Evolutionary conservation across 2,888 invertebrate genomes (phyloP).

Genomic region (Tanypteryx hageni): DNA sequence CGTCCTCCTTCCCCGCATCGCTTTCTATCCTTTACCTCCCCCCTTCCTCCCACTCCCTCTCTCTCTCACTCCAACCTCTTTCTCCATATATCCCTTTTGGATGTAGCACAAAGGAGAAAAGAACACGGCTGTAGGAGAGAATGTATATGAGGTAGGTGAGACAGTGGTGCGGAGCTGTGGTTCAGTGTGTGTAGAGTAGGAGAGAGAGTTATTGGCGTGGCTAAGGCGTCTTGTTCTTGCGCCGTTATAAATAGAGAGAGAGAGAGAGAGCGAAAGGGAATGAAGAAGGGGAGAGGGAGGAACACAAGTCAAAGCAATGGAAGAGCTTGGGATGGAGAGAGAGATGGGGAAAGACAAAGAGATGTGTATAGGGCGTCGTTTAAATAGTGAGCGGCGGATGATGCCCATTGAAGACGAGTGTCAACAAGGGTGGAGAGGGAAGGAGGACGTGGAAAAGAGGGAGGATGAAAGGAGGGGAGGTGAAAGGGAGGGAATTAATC

Average conservation of each 20-base stretch:
- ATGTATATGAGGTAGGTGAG: constrained; percentile 42
- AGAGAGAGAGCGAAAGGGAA: background rate
- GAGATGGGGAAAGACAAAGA: background rate
- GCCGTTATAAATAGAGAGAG: constrained; percentile 44
- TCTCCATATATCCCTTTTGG: constrained; percentile 21
- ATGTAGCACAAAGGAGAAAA: constrained; percentile 28
- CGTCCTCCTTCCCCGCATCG: background rate
- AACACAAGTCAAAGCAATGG: constrained; percentile 41
- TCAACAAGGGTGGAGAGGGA: constrained; percentile 22
- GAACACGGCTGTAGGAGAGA: constrained; percentile 46
- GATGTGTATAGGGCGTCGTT: constrained; percentile 21
- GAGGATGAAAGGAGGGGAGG: background rate
- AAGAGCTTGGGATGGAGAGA: background rate
- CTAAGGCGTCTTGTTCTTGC: constrained; percentile 42
- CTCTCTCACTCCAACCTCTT: background rate
- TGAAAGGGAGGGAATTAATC: constrained; percentile 39
- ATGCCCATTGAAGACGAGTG: constrained; percentile 44
- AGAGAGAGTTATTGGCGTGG: constrained; percentile 35
- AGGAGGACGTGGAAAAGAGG: background rate
- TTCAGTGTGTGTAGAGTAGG: background rate
- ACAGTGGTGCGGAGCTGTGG: constrained; percentile 5
- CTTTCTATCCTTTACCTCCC: background rate
- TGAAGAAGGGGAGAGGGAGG: background rate
- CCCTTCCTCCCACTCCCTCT: background rate
- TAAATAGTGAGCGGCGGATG: constrained; percentile 42